Base-by-base conservation (phyloP, 2,888 invertebrate species). In the Ophion slaviceki region DNA sequence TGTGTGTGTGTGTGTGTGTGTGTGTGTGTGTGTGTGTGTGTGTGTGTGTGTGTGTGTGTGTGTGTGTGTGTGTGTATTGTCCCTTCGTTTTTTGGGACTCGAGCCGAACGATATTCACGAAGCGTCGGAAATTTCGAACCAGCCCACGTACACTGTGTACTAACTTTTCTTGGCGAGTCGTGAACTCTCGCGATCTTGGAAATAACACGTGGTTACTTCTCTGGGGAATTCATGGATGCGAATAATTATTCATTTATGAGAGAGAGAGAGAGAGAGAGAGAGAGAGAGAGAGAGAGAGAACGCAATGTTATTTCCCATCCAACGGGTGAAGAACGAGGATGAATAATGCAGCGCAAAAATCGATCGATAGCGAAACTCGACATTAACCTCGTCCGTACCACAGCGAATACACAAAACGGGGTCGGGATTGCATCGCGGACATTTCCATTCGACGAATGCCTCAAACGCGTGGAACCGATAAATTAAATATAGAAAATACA, bases 21-120 rank as follows among this genome's bases (percentile, higher is more conserved):
- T 61, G 2, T 61, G 24, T 45, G 1, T 17, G 8, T 20, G 1
- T 40, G 7, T n/a, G 1, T n/a, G n/a, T n/a, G n/a, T n/a, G n/a
- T n/a, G n/a, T n/a, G n/a, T n/a, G n/a, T n/a, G n/a, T n/a, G n/a
- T n/a, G n/a, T n/a, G n/a, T 3, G 28, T n/a, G 40, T n/a, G 17
- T 36, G 17, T 53, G 14, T 14, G 11, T 53, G 14, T 53, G 11
- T 45, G 7, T 45, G 7, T 14, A 53, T 17, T 20, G n/a, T 77
- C 47, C 64, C 66, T 5, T 11, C n/a, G 10, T 47, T 47, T 47
- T 40, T 77, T 77, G 67, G 45, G 45, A n/a, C 67, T 53, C 71
- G 76, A 67, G 76, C 70, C 62, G 71, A 40, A 59, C 71, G 64
- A 76, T 76, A 76, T 80, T 76, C 61, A 62, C 78, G 53, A 78